Percentiles rank a stretch among this genome's conserved stretches.
Conservation (phyloP, 2,797 vertebrate species). For the Prionace glauca region DNA sequence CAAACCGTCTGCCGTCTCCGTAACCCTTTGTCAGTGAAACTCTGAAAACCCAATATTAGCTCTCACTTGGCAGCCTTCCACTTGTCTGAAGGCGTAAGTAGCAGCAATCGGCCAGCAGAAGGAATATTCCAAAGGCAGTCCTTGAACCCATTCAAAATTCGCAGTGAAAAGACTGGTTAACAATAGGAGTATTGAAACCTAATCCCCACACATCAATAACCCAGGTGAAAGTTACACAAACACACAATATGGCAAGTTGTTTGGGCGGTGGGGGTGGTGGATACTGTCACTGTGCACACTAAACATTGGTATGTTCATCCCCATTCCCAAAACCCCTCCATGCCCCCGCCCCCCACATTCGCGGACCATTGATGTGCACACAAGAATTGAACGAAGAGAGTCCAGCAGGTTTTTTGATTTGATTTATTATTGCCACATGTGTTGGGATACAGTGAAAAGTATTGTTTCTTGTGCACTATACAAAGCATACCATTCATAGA, state of each 20-base stretch:
- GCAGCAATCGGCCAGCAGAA: not conserved
- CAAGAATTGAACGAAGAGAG: no score
- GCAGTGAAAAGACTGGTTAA: no score
- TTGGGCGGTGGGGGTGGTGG: not conserved
- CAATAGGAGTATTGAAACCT: not conserved
- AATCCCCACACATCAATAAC: not conserved
- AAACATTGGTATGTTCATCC: not conserved
- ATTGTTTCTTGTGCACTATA: no score
- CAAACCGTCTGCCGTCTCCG: not conserved
- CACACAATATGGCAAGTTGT: not conserved
- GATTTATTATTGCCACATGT: no score
- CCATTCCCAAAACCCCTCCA: no score
- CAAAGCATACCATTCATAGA: no score
- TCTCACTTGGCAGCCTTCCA: conserved; percentile 15
- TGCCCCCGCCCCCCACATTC: no score
- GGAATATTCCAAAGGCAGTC: not conserved
- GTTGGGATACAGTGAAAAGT: no score
- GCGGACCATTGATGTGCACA: no score
- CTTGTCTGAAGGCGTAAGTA: not conserved
- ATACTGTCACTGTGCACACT: not conserved
- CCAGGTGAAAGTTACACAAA: not conserved
- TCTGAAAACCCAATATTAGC: not conserved
- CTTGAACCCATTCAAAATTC: not conserved
- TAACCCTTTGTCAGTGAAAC: not conserved
- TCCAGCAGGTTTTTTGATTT: no score